Base-by-base conservation (phyloP, 1,140 invertebrate genomes). In the Papilio aristodemus region DNA sequence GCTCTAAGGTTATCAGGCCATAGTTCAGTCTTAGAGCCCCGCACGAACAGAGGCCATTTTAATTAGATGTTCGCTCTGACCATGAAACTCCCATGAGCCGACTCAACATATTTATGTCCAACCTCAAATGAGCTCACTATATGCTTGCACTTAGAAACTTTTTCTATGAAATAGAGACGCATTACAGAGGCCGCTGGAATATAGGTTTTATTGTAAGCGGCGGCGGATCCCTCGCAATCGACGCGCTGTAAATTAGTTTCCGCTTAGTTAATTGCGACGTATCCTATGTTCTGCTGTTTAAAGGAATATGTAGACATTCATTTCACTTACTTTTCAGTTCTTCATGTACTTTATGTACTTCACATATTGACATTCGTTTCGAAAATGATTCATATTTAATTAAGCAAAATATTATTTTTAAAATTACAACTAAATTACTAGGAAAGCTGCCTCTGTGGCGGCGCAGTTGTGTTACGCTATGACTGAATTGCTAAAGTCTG, bases 221-320 rank as follows among this genome's bases (percentile, higher is more conserved):
- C 60, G 73, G 41, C 73, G 74, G 70, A 59, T 70, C 70, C 68
- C 71, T 60, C 62, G 71, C 73, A 74, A 80, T 79, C 77, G 75
- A 79, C 74, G 77, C 79, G 79, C 77, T 77, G 73, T 75, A 81
- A 81, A 80, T 75, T 76, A 79, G 77, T 81, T 79, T 81, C 62
- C 37, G 59, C 39, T 43, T 54, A 69, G 67, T 68, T 71, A 62
- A 60, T 57, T 36, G 58, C 13, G 63, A 25, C 41, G 43, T 71
- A 13, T 10, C 8, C 32, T 41, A 8, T 36, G n/a, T 63, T 17
- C 22, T 4, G 46, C 46, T 25, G 46, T 19, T 22, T 8, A 17
- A 19, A 46, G 43, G 1, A 9, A 17, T 6, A 46, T 8, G 43
- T 19, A 14, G 7, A 46, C 19, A 3, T 9, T 17, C 43, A 19